Conservation (phyloP, 2,797 vertebrate genomes). For the Gymnothorax javanicus region DNA sequence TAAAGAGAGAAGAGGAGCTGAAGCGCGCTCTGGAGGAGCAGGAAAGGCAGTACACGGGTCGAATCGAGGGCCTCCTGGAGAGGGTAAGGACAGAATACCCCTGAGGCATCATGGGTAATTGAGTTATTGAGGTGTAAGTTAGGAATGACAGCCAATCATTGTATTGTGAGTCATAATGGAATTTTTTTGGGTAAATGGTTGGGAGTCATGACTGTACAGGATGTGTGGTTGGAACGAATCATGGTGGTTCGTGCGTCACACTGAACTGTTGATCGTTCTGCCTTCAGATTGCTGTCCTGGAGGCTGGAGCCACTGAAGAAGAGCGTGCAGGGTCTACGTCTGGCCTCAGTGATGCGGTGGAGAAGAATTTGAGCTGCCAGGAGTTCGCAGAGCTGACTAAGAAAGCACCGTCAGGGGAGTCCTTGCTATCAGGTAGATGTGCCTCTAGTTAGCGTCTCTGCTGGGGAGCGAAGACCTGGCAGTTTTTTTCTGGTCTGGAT, state of each 20-base stretch:
- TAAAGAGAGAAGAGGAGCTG: constrained; percentile 86
- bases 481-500: background rate
- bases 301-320: constrained; percentile 65
- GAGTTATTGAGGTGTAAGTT: background rate
- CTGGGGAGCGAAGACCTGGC: too few species aligned
- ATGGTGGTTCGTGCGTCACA: background rate
- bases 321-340: constrained; percentile 44
- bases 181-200: background rate
- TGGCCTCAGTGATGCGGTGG: constrained; percentile 44
- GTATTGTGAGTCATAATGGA: background rate
- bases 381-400: constrained; percentile 53
- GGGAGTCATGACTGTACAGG: background rate
- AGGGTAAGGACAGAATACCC: constrained; percentile 69
- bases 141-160: too few species aligned
- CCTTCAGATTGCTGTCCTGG: constrained; percentile 72
- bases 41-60: constrained; percentile 78
- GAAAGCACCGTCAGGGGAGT: constrained; percentile 67
- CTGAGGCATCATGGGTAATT: background rate
- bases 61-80: constrained; percentile 76
- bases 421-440: constrained; percentile 61
- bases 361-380: constrained; percentile 53
- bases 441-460: background rate
- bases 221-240: background rate
- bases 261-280: constrained; percentile 31
- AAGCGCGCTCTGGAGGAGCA: constrained; percentile 79